phyloP scores from a whole-genome alignment of 2,797 vertebrate species.

The Hipposideros larvatus region DNA sequence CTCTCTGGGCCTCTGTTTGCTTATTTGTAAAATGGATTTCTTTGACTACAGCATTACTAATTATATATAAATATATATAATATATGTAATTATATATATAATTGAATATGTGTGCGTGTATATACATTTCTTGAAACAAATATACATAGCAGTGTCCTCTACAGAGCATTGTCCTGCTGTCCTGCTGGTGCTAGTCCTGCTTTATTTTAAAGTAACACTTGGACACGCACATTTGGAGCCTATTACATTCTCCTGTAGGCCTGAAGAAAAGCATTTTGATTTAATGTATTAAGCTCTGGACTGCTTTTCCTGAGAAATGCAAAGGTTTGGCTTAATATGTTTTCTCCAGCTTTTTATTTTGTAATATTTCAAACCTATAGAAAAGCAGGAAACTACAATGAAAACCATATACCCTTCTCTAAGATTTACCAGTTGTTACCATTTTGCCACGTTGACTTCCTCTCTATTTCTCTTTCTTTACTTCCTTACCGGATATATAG shows the following conservation, averaged over 20 bases:
- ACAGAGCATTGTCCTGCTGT: not conserved
- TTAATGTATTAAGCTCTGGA: not conserved
- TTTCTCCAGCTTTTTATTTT: conserved; percentile 28
- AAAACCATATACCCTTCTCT: not conserved
- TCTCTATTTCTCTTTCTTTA: conserved; percentile 5
- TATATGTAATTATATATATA: not conserved
- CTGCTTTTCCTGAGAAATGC: conserved; percentile 39
- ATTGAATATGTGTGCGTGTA: not conserved
- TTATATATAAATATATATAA: not conserved
- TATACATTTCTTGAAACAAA: not conserved
- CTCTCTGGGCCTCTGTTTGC: not conserved
- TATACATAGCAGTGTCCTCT: not conserved
- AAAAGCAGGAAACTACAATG: not conserved
- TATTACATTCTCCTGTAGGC: not conserved
- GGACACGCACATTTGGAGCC: not conserved
- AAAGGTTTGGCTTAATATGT: conserved; percentile 1
- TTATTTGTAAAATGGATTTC: not conserved
- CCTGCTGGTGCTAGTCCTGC: not conserved
- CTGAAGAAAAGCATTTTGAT: conserved; percentile 14
- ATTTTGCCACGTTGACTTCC: not conserved
- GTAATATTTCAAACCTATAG: conserved; percentile 34
- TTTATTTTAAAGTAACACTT: not conserved
- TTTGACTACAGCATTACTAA: not conserved
- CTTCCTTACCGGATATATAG: not conserved
- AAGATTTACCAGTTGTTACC: conserved; percentile 33